A percentile compares a stretch with the other conserved stretches of the same genome.
Evolutionary conservation across 2,113 vertebrate species (phyloP).

Genomic region (Coryphaenoides rupestris): DNA sequence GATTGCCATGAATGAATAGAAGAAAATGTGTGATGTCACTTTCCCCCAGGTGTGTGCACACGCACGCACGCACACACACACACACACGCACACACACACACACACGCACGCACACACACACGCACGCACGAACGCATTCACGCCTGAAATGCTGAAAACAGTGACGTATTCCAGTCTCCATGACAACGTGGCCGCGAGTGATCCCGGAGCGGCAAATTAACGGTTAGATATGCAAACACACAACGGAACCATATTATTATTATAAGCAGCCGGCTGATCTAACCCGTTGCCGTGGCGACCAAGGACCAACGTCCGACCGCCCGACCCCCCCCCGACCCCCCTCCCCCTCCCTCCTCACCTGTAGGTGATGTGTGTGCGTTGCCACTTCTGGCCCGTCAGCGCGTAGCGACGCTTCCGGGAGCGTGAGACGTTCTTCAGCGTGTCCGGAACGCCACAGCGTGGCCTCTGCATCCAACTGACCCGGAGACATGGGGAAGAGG

Average conservation of each 20-base stretch:
- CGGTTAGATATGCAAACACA: slow-evolving; percentile 14
- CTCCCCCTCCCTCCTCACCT: no score
- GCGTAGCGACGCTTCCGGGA: slow-evolving; percentile 90
- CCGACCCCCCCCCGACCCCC: no score
- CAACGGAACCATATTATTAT: slow-evolving; percentile 13
- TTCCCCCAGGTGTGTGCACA: background rate
- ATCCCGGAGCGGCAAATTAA: slow-evolving; percentile 35
- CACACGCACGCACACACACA: no score
- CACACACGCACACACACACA: no score
- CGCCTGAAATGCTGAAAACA: slow-evolving; percentile 9
- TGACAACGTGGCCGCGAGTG: slow-evolving; percentile 55
- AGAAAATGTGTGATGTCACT: slow-evolving; percentile 28
- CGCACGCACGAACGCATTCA: background rate
- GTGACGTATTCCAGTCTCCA: slow-evolving; percentile 52
- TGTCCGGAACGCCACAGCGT: slow-evolving; percentile 93
- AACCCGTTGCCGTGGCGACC: slow-evolving; percentile 41
- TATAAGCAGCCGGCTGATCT: slow-evolving; percentile 6
- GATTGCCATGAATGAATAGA: slow-evolving; percentile 17
- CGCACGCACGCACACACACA: background rate
- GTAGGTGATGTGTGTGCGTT: slow-evolving; percentile 98
- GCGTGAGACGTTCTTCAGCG: slow-evolving; percentile 77
- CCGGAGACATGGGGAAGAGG: slow-evolving; percentile 24
- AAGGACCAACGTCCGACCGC: background rate
- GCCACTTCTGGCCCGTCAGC: slow-evolving; percentile 97
- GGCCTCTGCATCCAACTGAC: slow-evolving; percentile 97